A percentile compares a stretch with the other conserved stretches of the same genome.
Conservation (phyloP, 2,888 invertebrate genomes). For the Deilephila porcellus region DNA sequence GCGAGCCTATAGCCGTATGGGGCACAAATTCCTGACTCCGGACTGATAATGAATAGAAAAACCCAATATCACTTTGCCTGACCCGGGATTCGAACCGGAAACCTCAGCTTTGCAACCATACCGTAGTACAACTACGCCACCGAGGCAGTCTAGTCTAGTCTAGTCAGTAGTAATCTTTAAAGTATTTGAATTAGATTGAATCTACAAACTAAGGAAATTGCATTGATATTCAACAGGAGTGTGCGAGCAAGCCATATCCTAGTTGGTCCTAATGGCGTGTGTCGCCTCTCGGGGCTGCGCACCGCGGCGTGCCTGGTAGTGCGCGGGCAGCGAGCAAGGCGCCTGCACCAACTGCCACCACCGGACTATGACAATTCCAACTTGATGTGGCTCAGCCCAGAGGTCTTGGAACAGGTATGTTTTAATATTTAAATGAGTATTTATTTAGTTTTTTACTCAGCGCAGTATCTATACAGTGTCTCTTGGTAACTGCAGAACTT, state of each 20-base stretch:
- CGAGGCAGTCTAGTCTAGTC: too few relatives aligned
- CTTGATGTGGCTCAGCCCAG: conserved; percentile 96
- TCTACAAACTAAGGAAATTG: neutral
- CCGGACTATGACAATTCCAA: conserved; percentile 87
- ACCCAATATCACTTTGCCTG: too few relatives aligned
- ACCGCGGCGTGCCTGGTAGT: conserved; percentile 90
- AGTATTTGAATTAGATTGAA: too few relatives aligned
- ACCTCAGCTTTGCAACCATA: too few relatives aligned
- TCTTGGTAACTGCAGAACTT: too few relatives aligned
- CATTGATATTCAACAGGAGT: conserved; percentile 82
- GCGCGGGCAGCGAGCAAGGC: conserved; percentile 88
- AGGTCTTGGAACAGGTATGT: conserved; percentile 92
- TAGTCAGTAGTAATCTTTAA: too few relatives aligned
- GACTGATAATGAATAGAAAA: too few relatives aligned
- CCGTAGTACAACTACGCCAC: too few relatives aligned
- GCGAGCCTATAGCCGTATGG: too few relatives aligned
- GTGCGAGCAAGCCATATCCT: conserved; percentile 94
- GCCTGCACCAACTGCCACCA: conserved; percentile 90
- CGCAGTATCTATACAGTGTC: too few relatives aligned
- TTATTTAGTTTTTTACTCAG: neutral
- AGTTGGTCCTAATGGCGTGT: conserved; percentile 88
- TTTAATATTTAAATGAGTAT: neutral
- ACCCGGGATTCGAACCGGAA: too few relatives aligned
- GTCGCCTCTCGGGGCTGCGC: conserved; percentile 91
- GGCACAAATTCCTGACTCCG: too few relatives aligned